Conservation (phyloP, 2,113 vertebrate genomes). For the Menidia beryllina region DNA sequence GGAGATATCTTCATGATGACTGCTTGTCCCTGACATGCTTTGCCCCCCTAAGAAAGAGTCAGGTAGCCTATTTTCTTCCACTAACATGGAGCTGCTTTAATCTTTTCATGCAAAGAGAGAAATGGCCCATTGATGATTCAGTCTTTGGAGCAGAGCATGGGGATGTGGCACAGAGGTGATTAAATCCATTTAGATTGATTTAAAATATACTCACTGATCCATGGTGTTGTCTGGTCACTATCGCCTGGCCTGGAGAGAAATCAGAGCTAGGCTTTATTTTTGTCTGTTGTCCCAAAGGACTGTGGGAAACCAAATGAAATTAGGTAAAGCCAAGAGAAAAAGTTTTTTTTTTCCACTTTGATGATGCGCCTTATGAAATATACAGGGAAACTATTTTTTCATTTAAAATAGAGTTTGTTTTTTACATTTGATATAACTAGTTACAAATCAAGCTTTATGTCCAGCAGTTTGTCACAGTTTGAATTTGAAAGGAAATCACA, state of each 20-base stretch:
- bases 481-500: too few relatives aligned
- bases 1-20: too few relatives aligned
- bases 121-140: too few relatives aligned
- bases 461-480: background rate
- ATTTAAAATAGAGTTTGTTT: background rate
- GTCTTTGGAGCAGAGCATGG: background rate
- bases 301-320: background rate
- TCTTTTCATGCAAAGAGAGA: background rate
- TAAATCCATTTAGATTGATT: conserved; percentile 2
- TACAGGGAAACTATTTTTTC: too few relatives aligned
- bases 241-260: conserved; percentile 33
- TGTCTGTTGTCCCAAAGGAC: rapidly evolving
- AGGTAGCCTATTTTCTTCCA: background rate
- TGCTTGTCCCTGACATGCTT: too few relatives aligned
- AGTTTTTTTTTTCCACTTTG: background rate
- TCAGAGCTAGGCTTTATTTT: background rate
- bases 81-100: background rate
- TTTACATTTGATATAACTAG: background rate
- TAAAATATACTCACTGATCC: conserved; percentile 78
- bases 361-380: too few relatives aligned
- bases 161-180: background rate
- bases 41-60: too few relatives aligned
- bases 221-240: conserved; percentile 58
- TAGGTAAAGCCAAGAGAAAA: background rate
- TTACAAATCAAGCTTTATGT: background rate